A percentile compares a stretch with the other conserved stretches of the same genome.
Evolutionary conservation across 1,140 invertebrate genomes (phyloP).

Genomic region (Polypedilum vanderplanki): DNA sequence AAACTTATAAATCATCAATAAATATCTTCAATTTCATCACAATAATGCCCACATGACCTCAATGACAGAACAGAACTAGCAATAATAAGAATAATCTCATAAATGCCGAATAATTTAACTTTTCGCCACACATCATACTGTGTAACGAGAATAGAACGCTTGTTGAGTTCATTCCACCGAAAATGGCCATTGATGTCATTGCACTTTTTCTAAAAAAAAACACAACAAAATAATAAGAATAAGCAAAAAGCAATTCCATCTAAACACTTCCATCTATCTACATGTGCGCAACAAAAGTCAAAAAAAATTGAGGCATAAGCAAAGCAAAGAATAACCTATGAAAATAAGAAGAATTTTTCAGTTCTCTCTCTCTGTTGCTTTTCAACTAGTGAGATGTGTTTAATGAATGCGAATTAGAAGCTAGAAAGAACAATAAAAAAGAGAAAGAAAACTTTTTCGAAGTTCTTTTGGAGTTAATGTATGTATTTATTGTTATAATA

Average conservation of each 20-base stretch:
- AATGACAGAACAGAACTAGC: neutral
- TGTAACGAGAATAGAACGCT: neutral
- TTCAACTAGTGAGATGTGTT: neutral
- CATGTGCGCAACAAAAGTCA: neutral
- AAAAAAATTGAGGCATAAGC: neutral
- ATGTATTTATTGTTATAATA: neutral
- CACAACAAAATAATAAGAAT: neutral
- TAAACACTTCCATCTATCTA: neutral
- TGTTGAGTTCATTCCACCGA: neutral
- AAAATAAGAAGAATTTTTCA: neutral
- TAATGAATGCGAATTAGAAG: neutral
- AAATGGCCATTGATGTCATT: constrained; percentile 18
- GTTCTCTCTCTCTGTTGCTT: no score
- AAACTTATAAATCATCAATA: no score
- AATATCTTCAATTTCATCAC: no score
- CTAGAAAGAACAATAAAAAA: neutral
- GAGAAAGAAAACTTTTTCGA: no score
- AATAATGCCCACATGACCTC: no score
- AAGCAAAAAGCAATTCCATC: neutral
- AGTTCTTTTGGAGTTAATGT: neutral
- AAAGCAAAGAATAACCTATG: neutral
- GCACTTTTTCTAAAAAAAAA: neutral
- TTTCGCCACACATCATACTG: constrained; percentile 1
- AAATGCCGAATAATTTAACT: neutral
- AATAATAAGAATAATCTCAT: neutral